phyloP scores from a whole-genome alignment of 2,113 vertebrate genomes.

The Terrapene triunguis region DNA sequence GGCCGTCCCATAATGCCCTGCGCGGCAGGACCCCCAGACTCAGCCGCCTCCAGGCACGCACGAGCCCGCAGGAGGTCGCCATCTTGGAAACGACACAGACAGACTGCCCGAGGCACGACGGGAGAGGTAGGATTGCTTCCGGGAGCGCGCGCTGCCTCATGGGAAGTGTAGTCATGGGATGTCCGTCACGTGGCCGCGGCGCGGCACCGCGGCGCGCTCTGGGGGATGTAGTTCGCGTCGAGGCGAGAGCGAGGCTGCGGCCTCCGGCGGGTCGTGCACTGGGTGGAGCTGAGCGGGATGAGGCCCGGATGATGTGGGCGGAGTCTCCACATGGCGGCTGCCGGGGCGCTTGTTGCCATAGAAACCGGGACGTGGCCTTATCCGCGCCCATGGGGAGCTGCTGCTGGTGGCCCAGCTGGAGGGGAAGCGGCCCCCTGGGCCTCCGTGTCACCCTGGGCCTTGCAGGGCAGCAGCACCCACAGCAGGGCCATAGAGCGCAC shows the following conservation, averaged over 20 bases:
- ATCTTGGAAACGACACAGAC: fast-evolving
- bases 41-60: fast-evolving
- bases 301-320: too few relatives aligned
- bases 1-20: not conserved
- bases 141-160: not conserved
- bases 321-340: too few relatives aligned
- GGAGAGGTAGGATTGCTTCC: fast-evolving
- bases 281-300: not conserved
- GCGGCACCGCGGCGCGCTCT: not conserved
- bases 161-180: not conserved
- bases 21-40: not conserved
- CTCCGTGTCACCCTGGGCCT: too few relatives aligned
- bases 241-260: not conserved
- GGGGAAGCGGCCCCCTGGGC: too few relatives aligned
- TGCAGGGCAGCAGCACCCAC: too few relatives aligned
- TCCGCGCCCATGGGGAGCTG: too few relatives aligned
- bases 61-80: fast-evolving
- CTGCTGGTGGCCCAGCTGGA: too few relatives aligned
- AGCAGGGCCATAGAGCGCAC: too few relatives aligned
- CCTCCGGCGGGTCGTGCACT: not conserved
- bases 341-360: not conserved
- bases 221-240: slow-evolving; percentile 58
- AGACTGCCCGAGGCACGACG: fast-evolving
- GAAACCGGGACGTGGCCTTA: not conserved
- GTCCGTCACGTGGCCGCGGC: fast-evolving